These are phyloP conservation scores for Tachycineta bicolor DNA, from an alignment of 2,113 vertebrate species.

Conservation along the genomic window DNA sequence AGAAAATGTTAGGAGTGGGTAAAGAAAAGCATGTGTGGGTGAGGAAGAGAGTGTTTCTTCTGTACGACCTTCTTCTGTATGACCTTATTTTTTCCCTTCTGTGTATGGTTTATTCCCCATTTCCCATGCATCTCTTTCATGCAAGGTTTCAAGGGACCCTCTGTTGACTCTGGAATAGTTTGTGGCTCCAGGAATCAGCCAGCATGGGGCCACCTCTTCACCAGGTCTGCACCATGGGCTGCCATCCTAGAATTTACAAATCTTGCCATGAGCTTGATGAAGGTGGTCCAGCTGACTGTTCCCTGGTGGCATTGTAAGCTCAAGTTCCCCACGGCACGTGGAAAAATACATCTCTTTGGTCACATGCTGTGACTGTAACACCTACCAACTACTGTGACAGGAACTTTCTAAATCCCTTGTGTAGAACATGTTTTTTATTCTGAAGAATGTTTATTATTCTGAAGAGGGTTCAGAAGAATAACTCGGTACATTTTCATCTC, in stretches of 20 bases:
- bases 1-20: not conserved
- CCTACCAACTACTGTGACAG: not conserved
- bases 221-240: not conserved
- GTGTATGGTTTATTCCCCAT: not conserved
- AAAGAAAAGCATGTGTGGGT: not conserved
- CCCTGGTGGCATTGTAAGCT: not conserved
- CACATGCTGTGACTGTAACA: not conserved
- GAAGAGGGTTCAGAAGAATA: not conserved
- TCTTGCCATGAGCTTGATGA: accelerated
- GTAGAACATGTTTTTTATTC: not conserved
- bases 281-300: not conserved
- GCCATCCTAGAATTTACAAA: too few relatives aligned
- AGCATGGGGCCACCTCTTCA: not conserved
- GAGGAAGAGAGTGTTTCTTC: not conserved
- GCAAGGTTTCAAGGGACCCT: not conserved
- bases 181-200: not conserved
- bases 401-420: not conserved
- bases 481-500: not conserved
- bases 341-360: not conserved
- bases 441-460: not conserved
- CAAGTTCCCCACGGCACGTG: not conserved
- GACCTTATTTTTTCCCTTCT: not conserved
- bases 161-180: not conserved
- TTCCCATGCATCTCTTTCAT: not conserved
- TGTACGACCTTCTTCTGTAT: too few relatives aligned